Evolutionary conservation across 2,797 vertebrate genomes (phyloP), one percentile per base, ranked within the genome.

Genomic region (Pelodytes ibericus): DNA sequence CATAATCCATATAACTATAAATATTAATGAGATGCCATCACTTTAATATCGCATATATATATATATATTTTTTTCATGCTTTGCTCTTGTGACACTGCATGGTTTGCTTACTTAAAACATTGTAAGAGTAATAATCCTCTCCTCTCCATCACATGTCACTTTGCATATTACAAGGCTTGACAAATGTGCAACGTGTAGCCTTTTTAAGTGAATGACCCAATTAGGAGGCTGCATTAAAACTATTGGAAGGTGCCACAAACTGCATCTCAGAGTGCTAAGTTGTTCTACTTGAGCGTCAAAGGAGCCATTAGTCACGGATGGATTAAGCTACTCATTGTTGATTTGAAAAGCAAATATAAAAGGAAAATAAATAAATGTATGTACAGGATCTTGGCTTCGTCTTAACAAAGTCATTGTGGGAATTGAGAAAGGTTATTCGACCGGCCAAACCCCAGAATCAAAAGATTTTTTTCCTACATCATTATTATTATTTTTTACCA

Each of bases 191-290:
- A 39, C 27, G 75, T 18, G 26, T 0, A 65, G 77, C 59, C 53
- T 74, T 73, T 57, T 25, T 26, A 82, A 83, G 82, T 77, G 59
- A 80, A 79, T 79, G 74, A 63, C 72, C 71, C 73, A 72, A 75
- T 82, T 83, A 77, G 24, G 68, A 15, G 30, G 66, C n/a, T 56
- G 41, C 71, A 74, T 72, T 80, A 71, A 47, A 82, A 69, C 29
- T 80, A 68, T 72, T 72, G 69, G 61, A 72, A 72, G 64, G 36
- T 25, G 62, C 69, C 39, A 49, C 20, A 60, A 49, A 49, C 57
- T 39, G 70, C 57, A 56, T 53, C 76, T 72, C 22, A 27, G 44
- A 73, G 70, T 62, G 70, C 62, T 22, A 61, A 59, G 62, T 33
- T 36, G 18, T 25, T 24, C 44, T 22, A 13, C 57, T 68, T 13